A percentile compares a stretch with the other conserved stretches of the same genome.
Conservation (phyloP, 1,140 invertebrate species). For the Mizuhopecten yessoensis region DNA sequence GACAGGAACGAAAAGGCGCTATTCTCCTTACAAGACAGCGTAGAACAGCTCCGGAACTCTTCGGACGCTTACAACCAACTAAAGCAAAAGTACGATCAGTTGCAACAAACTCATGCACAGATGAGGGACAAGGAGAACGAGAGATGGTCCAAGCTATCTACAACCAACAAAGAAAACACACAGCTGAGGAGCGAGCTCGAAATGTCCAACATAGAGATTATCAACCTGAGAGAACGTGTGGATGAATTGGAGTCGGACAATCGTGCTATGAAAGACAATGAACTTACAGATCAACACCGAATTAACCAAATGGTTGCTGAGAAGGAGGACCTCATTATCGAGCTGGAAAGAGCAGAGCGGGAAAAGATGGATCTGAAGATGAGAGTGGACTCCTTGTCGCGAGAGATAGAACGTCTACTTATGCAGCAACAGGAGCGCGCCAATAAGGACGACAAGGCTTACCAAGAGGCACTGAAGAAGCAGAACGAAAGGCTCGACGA, state of each 20-base stretch:
- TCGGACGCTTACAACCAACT: conserved; percentile 60
- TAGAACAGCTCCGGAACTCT: conserved; percentile 52
- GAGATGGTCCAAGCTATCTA: conserved; percentile 55
- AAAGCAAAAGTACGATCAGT: conserved; percentile 59
- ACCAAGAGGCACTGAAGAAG: conserved; percentile 63
- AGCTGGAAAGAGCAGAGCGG: conserved; percentile 59
- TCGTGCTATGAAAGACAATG: conserved; percentile 60
- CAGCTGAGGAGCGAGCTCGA: conserved; percentile 56
- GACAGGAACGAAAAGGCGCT: conserved; percentile 56
- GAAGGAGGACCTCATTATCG: conserved; percentile 60
- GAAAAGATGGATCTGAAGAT: conserved; percentile 62
- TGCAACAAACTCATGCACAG: conserved; percentile 59
- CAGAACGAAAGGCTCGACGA: conserved; percentile 64
- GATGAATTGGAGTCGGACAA: conserved; percentile 62
- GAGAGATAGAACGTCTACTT: conserved; percentile 60
- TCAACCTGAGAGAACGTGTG: conserved; percentile 54
- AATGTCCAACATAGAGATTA: conserved; percentile 48
- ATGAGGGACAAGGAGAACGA: conserved; percentile 66
- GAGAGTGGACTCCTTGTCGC: conserved; percentile 57
- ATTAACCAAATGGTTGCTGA: conserved; percentile 60
- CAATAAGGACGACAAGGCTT: conserved; percentile 59
- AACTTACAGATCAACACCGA: conserved; percentile 59
- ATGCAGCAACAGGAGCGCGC: conserved; percentile 61
- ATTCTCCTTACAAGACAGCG: conserved; percentile 54
- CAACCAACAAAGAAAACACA: conserved; percentile 60